Base-by-base conservation (phyloP, 2,113 vertebrate genomes). In the Diglossa brunneiventris region DNA sequence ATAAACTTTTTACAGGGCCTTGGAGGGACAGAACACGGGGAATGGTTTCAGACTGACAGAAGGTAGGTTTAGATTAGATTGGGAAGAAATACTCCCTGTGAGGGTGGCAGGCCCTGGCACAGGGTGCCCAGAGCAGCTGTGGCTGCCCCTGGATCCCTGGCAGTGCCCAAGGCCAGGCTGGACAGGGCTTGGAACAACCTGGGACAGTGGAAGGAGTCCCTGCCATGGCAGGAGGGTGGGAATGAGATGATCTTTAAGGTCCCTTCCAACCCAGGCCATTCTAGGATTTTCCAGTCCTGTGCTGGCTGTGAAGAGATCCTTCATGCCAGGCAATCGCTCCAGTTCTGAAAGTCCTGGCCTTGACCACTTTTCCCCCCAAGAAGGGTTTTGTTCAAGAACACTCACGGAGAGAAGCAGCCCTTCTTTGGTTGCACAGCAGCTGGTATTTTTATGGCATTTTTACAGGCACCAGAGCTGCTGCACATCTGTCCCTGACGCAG, bases 161-260 rank as follows among this genome's bases (percentile, higher is more conserved):
- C 2, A 67, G 23, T 61, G 46, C 4, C 1, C 9, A 28, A 61
- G 24, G 16, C 46, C 53, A 61, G 5, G 39, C 1, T 41, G n/a
- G 24, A 67, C 0, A 0, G 44, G 13, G 33, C 52, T 74, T 19
- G 18, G 18, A 50, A 1, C 42, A 66, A 1, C 18, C 23, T 81
- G 44, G 46, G 19, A 33, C 0, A 10, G 61, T 46, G 33, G 39
- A 12, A 53, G 16, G 7, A 21, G 33, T 67, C 68, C 44, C 44
- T 59, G 37, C 68, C 44, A 46, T 21, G 28, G 61, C 27, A 67
- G 19, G 37, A 11, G 12, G 10, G 8, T 70, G 62, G 22, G 13
- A 50, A 46, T 11, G 4, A 50, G 37, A 39, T 82, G 61, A 7
- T 9, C 10, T 67, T 66, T 46, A 33, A 61, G 44, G 39, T 53